phyloP scores from a whole-genome alignment of 2,113 vertebrate species.

The Mesoclemmys tuberculata region DNA sequence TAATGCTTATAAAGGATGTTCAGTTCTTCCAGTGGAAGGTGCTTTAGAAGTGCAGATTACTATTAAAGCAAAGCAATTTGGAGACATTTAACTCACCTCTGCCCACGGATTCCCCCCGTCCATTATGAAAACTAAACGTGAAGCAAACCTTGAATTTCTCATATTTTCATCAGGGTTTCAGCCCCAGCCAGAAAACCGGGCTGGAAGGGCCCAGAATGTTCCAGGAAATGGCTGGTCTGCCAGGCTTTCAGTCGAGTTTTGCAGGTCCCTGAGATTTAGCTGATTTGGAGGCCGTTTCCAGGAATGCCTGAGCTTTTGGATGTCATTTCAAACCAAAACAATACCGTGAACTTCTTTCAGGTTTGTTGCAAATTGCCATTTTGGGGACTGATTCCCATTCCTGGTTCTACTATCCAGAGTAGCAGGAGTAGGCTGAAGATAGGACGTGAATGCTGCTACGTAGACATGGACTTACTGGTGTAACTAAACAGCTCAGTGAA shows the following conservation, averaged over 20 bases:
- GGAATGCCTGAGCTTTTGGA: not conserved
- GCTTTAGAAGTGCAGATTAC: not conserved
- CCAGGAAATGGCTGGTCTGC: not conserved
- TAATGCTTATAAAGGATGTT: accelerated
- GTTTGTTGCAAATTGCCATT: not conserved
- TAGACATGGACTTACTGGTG: not conserved
- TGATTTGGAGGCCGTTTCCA: not conserved
- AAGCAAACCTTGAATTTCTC: not conserved
- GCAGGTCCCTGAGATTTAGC: accelerated
- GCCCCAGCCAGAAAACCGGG: not conserved
- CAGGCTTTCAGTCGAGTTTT: not conserved
- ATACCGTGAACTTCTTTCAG: not conserved
- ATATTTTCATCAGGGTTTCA: not conserved
- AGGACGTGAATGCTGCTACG: not conserved
- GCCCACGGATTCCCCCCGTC: accelerated
- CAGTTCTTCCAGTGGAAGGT: not conserved
- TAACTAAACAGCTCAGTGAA: not conserved
- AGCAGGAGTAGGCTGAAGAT: not conserved
- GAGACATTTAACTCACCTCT: not conserved
- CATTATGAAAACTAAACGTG: not conserved
- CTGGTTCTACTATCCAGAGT: not conserved
- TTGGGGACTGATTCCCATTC: not conserved
- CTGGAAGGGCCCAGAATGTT: not conserved
- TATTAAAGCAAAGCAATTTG: not conserved
- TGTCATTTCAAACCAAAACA: not conserved